phyloP scores from a whole-genome alignment of 2,113 vertebrate species.

The Ptyas mucosa region DNA sequence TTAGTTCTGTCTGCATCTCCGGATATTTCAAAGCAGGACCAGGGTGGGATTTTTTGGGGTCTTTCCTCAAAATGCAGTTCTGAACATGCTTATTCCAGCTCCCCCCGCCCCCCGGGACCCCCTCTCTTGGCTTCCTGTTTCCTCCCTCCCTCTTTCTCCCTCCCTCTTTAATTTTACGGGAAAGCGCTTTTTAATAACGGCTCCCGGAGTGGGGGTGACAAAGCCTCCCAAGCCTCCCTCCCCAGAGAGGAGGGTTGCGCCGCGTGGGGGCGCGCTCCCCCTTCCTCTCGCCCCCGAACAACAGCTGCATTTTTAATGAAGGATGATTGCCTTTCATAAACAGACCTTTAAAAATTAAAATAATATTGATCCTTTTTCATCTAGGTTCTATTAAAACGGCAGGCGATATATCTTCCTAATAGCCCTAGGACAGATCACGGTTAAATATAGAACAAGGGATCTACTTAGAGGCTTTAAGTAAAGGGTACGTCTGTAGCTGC shows the following conservation, averaged over 20 bases:
- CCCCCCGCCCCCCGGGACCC: neutral
- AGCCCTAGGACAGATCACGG: conserved; percentile 56
- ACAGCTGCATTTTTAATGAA: conserved; percentile 91
- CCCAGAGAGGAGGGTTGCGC: conserved; percentile 80
- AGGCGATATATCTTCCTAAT: conserved; percentile 59
- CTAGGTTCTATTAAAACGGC: conserved; percentile 67
- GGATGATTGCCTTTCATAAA: conserved; percentile 93
- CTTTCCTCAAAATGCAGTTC: neutral
- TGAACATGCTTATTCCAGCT: neutral
- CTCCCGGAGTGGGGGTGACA: conserved; percentile 66
- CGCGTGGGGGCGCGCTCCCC: conserved; percentile 85
- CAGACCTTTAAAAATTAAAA: conserved; percentile 85
- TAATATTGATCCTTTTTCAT: conserved; percentile 80
- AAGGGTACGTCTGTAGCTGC: conserved; percentile 17
- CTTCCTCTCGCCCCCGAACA: conserved; percentile 65
- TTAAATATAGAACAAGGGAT: conserved; percentile 7
- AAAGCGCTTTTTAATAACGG: conserved; percentile 63
- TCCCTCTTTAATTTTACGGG: conserved; percentile 21
- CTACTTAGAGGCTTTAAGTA: neutral
- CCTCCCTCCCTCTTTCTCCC: neutral
- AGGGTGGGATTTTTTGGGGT: neutral
- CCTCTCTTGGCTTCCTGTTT: neutral
- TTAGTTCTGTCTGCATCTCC: neutral
- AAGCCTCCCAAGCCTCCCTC: conserved; percentile 69
- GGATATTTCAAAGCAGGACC: neutral